Evolutionary conservation across 2,113 vertebrate species (phyloP).

Genomic region (Sporophila hypoxantha): DNA sequence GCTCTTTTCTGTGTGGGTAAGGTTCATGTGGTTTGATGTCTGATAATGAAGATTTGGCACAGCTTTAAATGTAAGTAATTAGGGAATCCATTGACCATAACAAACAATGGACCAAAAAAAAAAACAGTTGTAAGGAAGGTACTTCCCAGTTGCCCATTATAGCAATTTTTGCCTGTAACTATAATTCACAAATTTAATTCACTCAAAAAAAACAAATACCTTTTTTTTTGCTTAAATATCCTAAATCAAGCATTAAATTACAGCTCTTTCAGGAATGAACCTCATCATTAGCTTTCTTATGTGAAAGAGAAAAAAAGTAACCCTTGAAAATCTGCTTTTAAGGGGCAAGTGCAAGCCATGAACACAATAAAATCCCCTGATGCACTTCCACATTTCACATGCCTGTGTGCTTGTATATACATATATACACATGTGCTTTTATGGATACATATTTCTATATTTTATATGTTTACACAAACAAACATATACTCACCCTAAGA

Average conservation of each 20-base stretch:
- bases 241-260: constrained; percentile 48
- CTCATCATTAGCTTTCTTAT: not conserved
- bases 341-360: not conserved
- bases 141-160: not conserved
- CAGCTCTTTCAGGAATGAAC: not conserved
- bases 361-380: not conserved
- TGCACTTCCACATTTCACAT: not conserved
- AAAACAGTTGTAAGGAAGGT: not conserved
- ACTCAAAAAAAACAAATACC: not conserved
- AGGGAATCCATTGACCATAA: constrained; percentile 20
- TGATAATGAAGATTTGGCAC: constrained; percentile 4
- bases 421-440: not conserved
- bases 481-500: not conserved
- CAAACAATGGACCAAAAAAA: constrained; percentile 27
- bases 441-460: not conserved
- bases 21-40: not conserved
- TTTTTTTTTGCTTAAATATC: not conserved
- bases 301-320: not conserved
- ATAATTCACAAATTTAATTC: constrained; percentile 9
- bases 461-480: not conserved
- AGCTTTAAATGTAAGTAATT: constrained; percentile 34
- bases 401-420: not conserved
- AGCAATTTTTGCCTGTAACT: constrained; percentile 4
- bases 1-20: not conserved
- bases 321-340: not conserved